These are phyloP conservation scores for Autographa pulchrina DNA, from an alignment of 2,888 invertebrate genomes.

Conservation along the genomic window DNA sequence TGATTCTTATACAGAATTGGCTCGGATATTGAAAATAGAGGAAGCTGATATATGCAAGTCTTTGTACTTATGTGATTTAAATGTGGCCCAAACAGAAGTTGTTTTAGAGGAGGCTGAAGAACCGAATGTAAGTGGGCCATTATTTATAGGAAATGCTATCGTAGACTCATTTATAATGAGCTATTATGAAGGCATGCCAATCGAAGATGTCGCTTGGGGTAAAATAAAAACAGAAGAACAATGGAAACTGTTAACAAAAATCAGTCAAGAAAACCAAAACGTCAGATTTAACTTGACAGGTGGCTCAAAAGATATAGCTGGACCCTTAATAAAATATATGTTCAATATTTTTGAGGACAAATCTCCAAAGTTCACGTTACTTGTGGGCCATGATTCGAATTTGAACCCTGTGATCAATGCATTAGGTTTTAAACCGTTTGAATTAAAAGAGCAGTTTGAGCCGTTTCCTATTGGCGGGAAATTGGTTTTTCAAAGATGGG, in stretches of 20 bases:
- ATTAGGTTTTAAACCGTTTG: slow-evolving; percentile 69
- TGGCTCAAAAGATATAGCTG: slow-evolving; percentile 68
- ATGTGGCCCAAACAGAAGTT: slow-evolving; percentile 60
- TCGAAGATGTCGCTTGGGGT: slow-evolving; percentile 78
- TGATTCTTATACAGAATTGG: slow-evolving; percentile 66
- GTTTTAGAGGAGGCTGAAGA: slow-evolving; percentile 67
- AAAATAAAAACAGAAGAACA: slow-evolving; percentile 65
- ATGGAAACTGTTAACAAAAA: slow-evolving; percentile 69
- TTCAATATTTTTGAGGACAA: slow-evolving; percentile 62
- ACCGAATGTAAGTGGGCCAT: slow-evolving; percentile 72
- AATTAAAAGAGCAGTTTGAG: slow-evolving; percentile 72
- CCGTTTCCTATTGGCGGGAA: slow-evolving; percentile 79
- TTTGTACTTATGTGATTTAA: slow-evolving; percentile 70
- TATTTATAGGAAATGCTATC: slow-evolving; percentile 68
- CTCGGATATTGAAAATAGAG: slow-evolving; percentile 72
- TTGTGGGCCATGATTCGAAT: slow-evolving; percentile 82
- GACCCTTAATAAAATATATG: slow-evolving; percentile 71
- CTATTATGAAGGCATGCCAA: slow-evolving; percentile 75
- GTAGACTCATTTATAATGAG: slow-evolving; percentile 80
- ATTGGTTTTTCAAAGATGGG: slow-evolving; percentile 80
- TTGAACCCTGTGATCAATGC: slow-evolving; percentile 68
- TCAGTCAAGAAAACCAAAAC: slow-evolving; percentile 71
- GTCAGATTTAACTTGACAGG: slow-evolving; percentile 72
- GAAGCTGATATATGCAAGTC: slow-evolving; percentile 70
- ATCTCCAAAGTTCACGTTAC: slow-evolving; percentile 65